Percentiles rank a stretch among this genome's conserved stretches.
Evolutionary conservation across 2,797 vertebrate genomes (phyloP).

Genomic region (Ceyx erithaca): DNA sequence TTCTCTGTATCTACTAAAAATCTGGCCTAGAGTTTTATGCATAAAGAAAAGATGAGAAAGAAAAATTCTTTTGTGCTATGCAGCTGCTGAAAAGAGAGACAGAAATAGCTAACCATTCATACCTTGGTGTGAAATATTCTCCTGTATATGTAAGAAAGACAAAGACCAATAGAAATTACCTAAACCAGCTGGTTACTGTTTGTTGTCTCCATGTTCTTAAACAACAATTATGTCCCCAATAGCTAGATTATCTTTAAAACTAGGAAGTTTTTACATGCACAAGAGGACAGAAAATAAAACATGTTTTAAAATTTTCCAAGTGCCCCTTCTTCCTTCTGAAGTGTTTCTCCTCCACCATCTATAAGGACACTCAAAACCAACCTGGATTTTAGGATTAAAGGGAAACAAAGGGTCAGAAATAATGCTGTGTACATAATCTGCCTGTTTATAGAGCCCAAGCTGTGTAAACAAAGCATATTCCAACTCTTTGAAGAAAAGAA

Average conservation of each 20-base stretch:
- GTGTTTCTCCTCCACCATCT: neutral
- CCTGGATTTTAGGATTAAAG: conserved; percentile 32
- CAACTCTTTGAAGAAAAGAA: neutral
- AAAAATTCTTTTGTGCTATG: neutral
- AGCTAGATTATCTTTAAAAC: neutral
- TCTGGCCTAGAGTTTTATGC: neutral
- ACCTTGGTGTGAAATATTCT: neutral
- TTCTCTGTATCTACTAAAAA: neutral
- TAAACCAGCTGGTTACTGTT: neutral
- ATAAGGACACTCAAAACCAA: neutral
- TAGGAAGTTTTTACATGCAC: fast-evolving
- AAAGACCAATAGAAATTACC: neutral
- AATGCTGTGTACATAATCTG: neutral
- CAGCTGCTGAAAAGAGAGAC: neutral
- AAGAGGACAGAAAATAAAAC: neutral
- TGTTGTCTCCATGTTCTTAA: neutral
- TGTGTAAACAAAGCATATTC: conserved; percentile 28
- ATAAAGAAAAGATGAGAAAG: neutral
- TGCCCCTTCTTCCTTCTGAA: neutral
- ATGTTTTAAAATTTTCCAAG: neutral
- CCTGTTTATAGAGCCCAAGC: neutral
- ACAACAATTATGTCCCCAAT: neutral
- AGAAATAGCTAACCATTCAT: neutral
- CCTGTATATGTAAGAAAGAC: fast-evolving
- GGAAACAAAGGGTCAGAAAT: neutral